phyloP scores from a whole-genome alignment of 2,888 invertebrate species.

The Nymphalis polychloros region DNA sequence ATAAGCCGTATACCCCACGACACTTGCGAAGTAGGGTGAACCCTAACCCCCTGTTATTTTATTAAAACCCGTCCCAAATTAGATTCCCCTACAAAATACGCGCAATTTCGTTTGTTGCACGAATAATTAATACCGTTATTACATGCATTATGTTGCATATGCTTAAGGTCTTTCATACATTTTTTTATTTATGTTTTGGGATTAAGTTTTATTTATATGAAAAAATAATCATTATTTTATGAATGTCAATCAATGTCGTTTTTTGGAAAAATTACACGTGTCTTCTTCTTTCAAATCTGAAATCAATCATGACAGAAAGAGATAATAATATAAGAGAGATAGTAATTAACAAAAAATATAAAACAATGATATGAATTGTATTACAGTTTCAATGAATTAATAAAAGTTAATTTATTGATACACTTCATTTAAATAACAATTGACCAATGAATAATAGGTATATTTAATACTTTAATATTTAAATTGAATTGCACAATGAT shows the following conservation, averaged over 20 bases:
- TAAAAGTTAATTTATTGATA: too few relatives aligned
- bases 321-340: too few relatives aligned
- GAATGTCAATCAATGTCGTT: too few relatives aligned
- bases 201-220: too few relatives aligned
- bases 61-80: slow-evolving; percentile 38
- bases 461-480: not conserved
- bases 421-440: too few relatives aligned
- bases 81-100: slow-evolving; percentile 27
- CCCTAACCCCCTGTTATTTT: slow-evolving; percentile 40
- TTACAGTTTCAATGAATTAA: too few relatives aligned
- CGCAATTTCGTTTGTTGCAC: slow-evolving; percentile 30
- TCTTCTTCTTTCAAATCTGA: too few relatives aligned
- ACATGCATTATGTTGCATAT: slow-evolving; percentile 24
- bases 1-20: slow-evolving; percentile 37
- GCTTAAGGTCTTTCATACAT: not conserved
- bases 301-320: too few relatives aligned
- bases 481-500: slow-evolving; percentile 3
- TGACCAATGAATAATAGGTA: not conserved
- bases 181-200: slow-evolving; percentile 5
- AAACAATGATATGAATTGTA: too few relatives aligned
- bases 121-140: slow-evolving; percentile 38
- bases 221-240: too few relatives aligned
- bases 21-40: slow-evolving; percentile 25
- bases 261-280: too few relatives aligned
- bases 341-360: too few relatives aligned